Evolutionary conservation across 53 echinoderm and acorn worm species (phyloP), one percentile per base, ranked within the genome.

Genomic region (Stichopus horrens): DNA sequence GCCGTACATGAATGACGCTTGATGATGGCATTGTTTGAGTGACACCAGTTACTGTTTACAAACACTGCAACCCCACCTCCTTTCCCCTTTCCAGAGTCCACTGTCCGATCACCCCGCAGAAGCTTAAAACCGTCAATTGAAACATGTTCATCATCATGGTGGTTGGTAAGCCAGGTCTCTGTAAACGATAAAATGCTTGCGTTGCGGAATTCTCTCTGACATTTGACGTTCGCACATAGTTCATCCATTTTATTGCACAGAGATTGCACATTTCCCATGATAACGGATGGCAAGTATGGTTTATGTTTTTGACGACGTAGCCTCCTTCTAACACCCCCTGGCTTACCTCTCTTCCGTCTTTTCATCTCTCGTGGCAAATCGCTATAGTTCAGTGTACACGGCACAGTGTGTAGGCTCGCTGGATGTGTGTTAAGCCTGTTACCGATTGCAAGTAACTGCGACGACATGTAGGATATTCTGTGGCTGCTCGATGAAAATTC

Each of bases 21-120:
- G 11, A 85, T 66, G 13, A 23, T 21, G 52, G 56, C 68, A 53
- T 88, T 91, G 57, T 80, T 91, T 6, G 81, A 56, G 56, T 80
- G 81, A 58, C 91, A 91, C 91, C 74, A 91, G 13, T 71, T 79
- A 19, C 88, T n/a, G 74, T 91, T 91, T 20, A 91, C 71, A 58
- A 80, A 91, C 51, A 91, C 21, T 57, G 81, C 79, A 9, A 91
- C 88, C 7, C 83, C 83, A 19, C 88, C 91, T 6, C 91, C 88
- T 23, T 75, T 57, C 13, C 23, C 54, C 76, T 91, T 91, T 58
- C 89, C 88, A 21, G 89, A 74, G 51, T 91, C 84, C 4, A 54
- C 22, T 18, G 63, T 76, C 22, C 91, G 65, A 37, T 89, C 89
- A n/a, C 86, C 86, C 23, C 86, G 86, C 66, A 85, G 21, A 7